Base-by-base conservation (phyloP, 2,797 vertebrate species). In the Pampus argenteus region DNA sequence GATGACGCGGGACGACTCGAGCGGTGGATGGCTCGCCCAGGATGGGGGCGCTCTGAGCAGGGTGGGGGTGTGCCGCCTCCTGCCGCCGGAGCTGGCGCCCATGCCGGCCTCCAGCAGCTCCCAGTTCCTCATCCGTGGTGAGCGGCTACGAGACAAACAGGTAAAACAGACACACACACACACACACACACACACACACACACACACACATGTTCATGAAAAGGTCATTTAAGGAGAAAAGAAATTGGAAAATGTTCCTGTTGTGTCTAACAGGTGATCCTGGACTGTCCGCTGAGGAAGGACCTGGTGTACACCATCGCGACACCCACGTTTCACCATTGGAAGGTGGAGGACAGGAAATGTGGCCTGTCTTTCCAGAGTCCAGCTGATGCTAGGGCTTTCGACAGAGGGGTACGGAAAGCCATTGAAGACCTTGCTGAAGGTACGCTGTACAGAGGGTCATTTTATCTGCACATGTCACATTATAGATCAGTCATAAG, bases 1-100 rank as follows among this genome's bases (percentile, higher is more conserved):
- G 93, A 99, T 99, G 98, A 99, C 97, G 91, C 96, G 98, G 94
- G 98, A 99, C 95, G 98, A 99, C 96, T 99, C 98, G 71, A 99
- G 97, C 78, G 98, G 98, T 52, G 98, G 98, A 91, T 99, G 98
- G 98, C 90, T 99, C 94, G 97, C 97, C 20, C 98, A 99, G 94
- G 98, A 99, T 81, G 98, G 98, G 72, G 97, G 98, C 2, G 97
- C 97, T 78, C 97, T 99, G 89, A 99, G 94, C 92, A 93, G 96
- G 83, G 98, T 99, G 22, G 98, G 98, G 17, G 97, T 99, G 87
- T 99, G 97, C 93, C 98, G 98, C 90, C 94, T 98, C 90, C 93
- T 95, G 64, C 95, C 96, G 29, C 92, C 95, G 0, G 97, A 99
- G 91, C 83, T 92, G 68, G 94, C 93, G 25, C 86, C 82, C 0